Conservation (phyloP, 2,888 invertebrate genomes). For the Agriopis leucophaearia region DNA sequence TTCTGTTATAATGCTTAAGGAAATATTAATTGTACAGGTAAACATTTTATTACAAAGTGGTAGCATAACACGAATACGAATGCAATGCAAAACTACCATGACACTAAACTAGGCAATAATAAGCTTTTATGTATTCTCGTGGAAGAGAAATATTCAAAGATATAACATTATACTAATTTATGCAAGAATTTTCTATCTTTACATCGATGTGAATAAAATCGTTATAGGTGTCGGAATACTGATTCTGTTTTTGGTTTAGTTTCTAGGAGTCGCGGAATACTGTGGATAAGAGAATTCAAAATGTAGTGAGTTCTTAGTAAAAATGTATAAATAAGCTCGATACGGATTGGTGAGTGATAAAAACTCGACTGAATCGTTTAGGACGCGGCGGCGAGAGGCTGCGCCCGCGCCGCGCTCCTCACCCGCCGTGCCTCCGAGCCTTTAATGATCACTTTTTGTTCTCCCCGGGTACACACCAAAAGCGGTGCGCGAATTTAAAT, state of each 20-base stretch:
- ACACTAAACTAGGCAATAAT: conserved; percentile 42
- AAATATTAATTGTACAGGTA: conserved; percentile 37
- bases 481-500: conserved; percentile 54
- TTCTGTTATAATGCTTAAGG: conserved; percentile 36
- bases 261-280: conserved; percentile 40
- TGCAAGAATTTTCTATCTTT: conserved; percentile 49
- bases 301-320: conserved; percentile 66
- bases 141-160: conserved; percentile 41
- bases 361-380: conserved; percentile 80
- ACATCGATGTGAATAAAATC: conserved; percentile 45
- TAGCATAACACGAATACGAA: conserved; percentile 34
- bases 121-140: conserved; percentile 41
- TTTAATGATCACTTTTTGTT: conserved; percentile 85
- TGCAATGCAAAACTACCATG: conserved; percentile 37
- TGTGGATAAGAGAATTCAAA: conserved; percentile 57
- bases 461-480: conserved; percentile 56
- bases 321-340: conserved; percentile 76
- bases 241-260: conserved; percentile 44
- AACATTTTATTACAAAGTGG: conserved; percentile 44
- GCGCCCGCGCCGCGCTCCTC: conserved; percentile 63
- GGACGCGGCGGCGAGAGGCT: conserved; percentile 69
- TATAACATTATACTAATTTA: conserved; percentile 49
- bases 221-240: conserved; percentile 42
- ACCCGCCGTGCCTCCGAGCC: conserved; percentile 79
- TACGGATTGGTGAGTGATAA: conserved; percentile 81